Conservation (phyloP, 2,113 vertebrate species). For the Sciurus niger region DNA sequence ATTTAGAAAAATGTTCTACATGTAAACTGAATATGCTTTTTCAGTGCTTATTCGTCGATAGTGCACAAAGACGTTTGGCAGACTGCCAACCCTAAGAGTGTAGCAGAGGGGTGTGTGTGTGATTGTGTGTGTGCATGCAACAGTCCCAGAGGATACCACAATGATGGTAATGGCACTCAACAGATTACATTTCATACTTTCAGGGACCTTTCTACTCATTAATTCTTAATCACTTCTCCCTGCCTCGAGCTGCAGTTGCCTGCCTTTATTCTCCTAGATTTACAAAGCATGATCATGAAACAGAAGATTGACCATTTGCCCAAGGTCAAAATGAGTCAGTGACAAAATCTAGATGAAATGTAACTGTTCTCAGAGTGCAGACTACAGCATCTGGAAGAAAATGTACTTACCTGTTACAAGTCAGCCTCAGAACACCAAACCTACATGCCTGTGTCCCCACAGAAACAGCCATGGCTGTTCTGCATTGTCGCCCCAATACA, state of each 20-base stretch:
- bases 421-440: neutral
- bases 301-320: constrained; percentile 21
- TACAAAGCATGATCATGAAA: constrained; percentile 36
- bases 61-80: neutral
- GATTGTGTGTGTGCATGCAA: accelerated
- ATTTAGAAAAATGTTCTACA: constrained; percentile 47
- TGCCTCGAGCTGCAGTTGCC: constrained; percentile 1
- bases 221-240: constrained; percentile 61
- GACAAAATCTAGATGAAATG: neutral
- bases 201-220: constrained; percentile 54
- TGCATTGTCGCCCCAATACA: neutral
- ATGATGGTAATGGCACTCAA: neutral
- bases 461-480: neutral
- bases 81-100: neutral
- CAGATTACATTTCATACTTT: constrained; percentile 38
- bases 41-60: constrained; percentile 30
- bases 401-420: neutral
- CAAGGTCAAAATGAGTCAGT: neutral
- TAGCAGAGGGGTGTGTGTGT: accelerated
- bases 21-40: constrained; percentile 16
- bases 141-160: neutral
- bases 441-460: neutral
- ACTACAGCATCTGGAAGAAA: neutral
- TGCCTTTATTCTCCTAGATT: constrained; percentile 50
- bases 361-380: neutral